phyloP scores from a whole-genome alignment of 2,113 vertebrate genomes.

The Macrotus californicus region DNA sequence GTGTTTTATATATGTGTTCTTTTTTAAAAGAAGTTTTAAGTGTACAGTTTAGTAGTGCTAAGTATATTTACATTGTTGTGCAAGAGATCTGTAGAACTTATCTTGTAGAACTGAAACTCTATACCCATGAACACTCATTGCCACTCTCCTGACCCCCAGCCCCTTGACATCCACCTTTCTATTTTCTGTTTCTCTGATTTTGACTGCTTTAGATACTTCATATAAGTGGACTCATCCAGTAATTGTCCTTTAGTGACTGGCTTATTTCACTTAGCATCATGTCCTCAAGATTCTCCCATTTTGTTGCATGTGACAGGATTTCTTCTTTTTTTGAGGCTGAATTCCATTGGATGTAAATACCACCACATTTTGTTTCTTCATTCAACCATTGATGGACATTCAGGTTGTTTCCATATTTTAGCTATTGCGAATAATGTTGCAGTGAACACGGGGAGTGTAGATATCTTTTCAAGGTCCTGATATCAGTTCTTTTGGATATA shows the following conservation, averaged over 20 bases:
- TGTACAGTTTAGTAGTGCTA: neutral
- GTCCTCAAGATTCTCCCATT: neutral
- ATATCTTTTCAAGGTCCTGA: neutral
- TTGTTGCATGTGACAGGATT: neutral
- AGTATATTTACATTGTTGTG: neutral
- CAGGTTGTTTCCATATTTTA: neutral
- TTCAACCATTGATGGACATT: neutral
- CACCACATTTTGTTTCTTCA: neutral
- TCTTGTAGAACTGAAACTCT: neutral
- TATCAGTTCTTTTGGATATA: neutral
- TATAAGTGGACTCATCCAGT: neutral
- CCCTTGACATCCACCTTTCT: neutral
- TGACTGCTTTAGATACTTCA: neutral
- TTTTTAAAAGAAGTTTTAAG: neutral
- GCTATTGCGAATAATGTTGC: neutral
- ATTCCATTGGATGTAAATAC: neutral
- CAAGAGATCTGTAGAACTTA: neutral
- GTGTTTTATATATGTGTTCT: neutral
- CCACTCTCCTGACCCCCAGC: neutral
- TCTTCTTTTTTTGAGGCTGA: neutral
- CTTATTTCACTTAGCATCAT: neutral
- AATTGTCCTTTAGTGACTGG: neutral
- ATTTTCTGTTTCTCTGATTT: neutral
- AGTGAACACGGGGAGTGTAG: neutral
- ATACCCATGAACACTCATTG: neutral